These are phyloP conservation scores for Tetraneura akinire DNA, from an alignment of 1,140 invertebrate genomes.

Conservation along the genomic window DNA sequence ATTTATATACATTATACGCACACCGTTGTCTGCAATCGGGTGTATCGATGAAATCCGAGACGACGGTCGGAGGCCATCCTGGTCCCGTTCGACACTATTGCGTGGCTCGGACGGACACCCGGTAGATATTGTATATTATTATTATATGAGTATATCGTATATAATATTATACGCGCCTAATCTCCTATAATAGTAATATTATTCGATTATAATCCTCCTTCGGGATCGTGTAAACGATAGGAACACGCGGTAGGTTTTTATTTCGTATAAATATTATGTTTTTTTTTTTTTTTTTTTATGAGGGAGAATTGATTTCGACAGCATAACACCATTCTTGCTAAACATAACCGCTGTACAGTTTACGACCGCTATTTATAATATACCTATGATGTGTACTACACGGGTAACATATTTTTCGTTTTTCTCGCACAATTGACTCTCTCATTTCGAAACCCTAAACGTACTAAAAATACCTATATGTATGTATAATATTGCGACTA, in stretches of 20 bases:
- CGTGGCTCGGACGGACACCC: slow-evolving; percentile 10
- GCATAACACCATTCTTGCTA: not conserved
- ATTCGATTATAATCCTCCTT: slow-evolving; percentile 45
- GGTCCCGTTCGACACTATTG: slow-evolving; percentile 21
- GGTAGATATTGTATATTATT: not conserved
- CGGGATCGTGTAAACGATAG: slow-evolving; percentile 50
- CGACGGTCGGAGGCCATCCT: slow-evolving; percentile 45
- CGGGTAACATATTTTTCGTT: not conserved
- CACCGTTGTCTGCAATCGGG: slow-evolving; percentile 35
- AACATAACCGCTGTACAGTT: not conserved
- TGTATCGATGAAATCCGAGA: slow-evolving; percentile 48
- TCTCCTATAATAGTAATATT: slow-evolving; percentile 45
- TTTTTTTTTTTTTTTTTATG: slow-evolving; percentile 17
- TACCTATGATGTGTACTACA: not conserved
- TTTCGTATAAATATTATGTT: not conserved
- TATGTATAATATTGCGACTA: not conserved
- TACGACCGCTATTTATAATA: slow-evolving; percentile 14
- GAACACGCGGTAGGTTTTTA: not conserved
- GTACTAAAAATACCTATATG: not conserved
- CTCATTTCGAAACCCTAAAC: not conserved
- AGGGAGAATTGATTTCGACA: slow-evolving; percentile 47
- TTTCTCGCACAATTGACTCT: slow-evolving; percentile 18
- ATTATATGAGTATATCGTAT: not conserved
- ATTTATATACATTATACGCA: no score
- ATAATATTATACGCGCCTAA: slow-evolving; percentile 1